Conservation (phyloP, 2,797 vertebrate genomes). For the Enteromius thamalakanensis region DNA sequence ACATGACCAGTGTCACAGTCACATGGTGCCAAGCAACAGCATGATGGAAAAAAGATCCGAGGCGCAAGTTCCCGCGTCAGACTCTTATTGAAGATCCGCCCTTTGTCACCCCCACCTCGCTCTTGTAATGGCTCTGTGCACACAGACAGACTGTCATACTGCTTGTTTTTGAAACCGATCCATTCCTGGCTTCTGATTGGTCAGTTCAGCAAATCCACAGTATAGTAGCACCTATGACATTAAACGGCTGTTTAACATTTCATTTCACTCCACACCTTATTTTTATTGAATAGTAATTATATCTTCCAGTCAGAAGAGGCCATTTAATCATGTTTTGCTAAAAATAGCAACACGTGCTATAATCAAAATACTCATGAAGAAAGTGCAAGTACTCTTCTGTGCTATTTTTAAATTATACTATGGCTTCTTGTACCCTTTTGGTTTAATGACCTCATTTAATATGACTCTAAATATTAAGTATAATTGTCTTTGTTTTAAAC, state of each 20-base stretch:
- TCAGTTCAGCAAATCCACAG: background rate
- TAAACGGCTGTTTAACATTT: background rate
- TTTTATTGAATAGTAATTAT: background rate
- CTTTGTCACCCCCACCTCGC: conserved; percentile 18
- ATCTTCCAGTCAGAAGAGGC: background rate
- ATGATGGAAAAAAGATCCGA: conserved; percentile 30
- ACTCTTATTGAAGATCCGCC: conserved; percentile 25
- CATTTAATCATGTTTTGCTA: background rate
- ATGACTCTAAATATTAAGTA: background rate
- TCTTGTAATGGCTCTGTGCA: conserved; percentile 5
- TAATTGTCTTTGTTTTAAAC: conserved; percentile 1
- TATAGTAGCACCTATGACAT: background rate
- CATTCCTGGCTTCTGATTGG: conserved; percentile 10
- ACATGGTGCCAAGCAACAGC: conserved; percentile 73
- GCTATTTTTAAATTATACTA: background rate
- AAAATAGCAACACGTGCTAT: background rate
- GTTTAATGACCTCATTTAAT: background rate
- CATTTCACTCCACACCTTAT: too few species aligned
- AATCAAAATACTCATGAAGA: background rate
- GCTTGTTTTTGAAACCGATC: conserved; percentile 6
- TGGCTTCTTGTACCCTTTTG: background rate
- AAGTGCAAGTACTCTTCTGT: background rate
- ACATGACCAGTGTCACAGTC: conserved; percentile 81
- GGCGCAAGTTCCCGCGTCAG: conserved; percentile 40
- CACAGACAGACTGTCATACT: conserved; percentile 17